Evolutionary conservation across 2,888 invertebrate genomes (phyloP).

Genomic region (Zaprionus lineosus): DNA sequence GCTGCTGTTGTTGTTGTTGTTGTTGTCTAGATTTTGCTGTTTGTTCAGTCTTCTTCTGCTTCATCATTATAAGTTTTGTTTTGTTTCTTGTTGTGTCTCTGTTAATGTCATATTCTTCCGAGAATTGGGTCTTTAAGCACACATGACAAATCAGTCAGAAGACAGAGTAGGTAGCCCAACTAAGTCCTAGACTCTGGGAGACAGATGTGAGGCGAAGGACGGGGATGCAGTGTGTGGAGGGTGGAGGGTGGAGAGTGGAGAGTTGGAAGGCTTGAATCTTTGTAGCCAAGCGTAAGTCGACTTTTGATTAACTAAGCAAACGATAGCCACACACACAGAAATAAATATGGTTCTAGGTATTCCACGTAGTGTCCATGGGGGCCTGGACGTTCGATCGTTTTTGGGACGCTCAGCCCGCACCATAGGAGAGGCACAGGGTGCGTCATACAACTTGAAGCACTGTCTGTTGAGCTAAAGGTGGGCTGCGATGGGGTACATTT

Average conservation of each 20-base stretch:
- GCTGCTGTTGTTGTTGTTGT: background rate
- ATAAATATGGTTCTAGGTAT: no score
- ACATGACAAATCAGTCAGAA: conserved; percentile 31
- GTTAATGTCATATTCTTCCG: conserved; percentile 1
- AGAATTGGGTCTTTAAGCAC: conserved; percentile 20
- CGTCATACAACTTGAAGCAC: no score
- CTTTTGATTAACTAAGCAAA: conserved; percentile 46
- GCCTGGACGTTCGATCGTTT: background rate
- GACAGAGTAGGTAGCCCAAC: background rate
- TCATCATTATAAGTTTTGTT: background rate
- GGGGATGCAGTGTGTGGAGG: background rate
- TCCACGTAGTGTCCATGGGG: conserved; percentile 26
- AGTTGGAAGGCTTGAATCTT: no score
- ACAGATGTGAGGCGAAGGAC: background rate
- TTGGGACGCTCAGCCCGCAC: no score
- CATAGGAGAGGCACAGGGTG: no score
- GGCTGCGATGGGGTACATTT: background rate
- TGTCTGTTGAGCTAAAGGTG: no score
- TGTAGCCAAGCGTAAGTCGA: conserved; percentile 50
- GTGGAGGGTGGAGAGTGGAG: background rate
- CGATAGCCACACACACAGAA: conserved; percentile 8
- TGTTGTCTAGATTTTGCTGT: background rate
- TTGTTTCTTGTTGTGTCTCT: background rate
- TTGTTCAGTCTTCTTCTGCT: background rate
- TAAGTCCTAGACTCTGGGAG: no score